Base-by-base conservation (phyloP, 2,888 invertebrate genomes). In the Ischnus inquisitorius region DNA sequence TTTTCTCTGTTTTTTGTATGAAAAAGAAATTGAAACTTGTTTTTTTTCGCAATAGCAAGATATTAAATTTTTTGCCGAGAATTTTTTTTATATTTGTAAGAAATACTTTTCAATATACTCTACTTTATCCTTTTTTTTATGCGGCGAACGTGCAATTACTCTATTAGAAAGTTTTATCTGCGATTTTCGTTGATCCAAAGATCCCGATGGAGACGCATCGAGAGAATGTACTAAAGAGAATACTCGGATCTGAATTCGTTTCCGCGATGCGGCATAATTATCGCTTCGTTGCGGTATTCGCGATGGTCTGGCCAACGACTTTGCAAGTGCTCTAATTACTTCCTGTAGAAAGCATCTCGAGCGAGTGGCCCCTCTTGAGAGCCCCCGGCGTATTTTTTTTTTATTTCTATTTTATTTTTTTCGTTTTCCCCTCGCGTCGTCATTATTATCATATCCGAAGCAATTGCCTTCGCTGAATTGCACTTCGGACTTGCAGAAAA, bases 271-370 rank as follows among this genome's bases (percentile, higher is more conserved):
- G 25, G 43, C 75, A 62, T 78, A 84, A 81, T 84, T 84, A 81
- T 77, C 83, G 83, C 62, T 76, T 60, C 54, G 62, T 68, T 77
- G 77, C 74, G 74, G 60, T 77, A 77, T 78, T 78, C 68, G 68
- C 65, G 65, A 72, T 80, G 68, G 60, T 64, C 76, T 39, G 69
- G 68, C 34, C 82, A 57, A 14, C 62, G 78, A 79, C 82, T 72
- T 76, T 72, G 68, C 81, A 74, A 82, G 79, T 83, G 85, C 85
- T 81, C 86, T 87, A 87, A 87, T 87, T 86, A 87, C 85, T 87
- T 87, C 87, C 87, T 85, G 82, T 86, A 86, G 87, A 87, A 87
- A 87, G 86, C 84, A 86, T 85, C 79, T 78, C 82, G 79, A 60
- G 60, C 43, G 54, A 68, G 72, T 54, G 72, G 51, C 22, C 69